Base-by-base conservation (phyloP, 2,797 vertebrate genomes). In the Enteromius fasciolatus region DNA sequence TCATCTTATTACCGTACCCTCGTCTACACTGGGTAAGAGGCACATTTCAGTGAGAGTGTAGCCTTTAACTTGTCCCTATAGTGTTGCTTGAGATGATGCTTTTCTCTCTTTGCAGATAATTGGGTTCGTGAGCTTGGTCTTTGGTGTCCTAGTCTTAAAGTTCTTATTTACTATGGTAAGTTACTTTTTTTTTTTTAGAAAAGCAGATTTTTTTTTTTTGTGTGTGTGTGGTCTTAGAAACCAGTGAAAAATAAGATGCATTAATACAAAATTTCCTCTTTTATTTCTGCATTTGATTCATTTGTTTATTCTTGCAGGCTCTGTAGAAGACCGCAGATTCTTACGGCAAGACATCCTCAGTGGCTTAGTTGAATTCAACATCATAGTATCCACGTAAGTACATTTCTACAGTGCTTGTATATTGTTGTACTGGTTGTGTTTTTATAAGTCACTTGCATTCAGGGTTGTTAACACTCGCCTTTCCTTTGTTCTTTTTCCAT, bases 381-480 rank as follows among this genome's bases (percentile, higher is more conserved):
- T 99, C 82, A 97, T 99, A 28, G 91, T 99, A 67, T 97, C 97
- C 52, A 99, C 98, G 98, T 99, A 92, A 98, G 98, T 94, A 80
- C 18, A 18, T 36, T 61, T 5, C 23, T 5, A 31, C 5, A 25
- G 6, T 39, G 2, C 5, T 31, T 50, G 2, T n/a, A 1, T 20
- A 18, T 54, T 81, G 25, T 46, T 48, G 10, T 5, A 14, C 59
- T 33, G 10, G 25, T 15, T 59, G 36, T 46, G 68, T n/a, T 10
- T 39, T 44, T 33, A 33, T 33, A 74, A 67, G 11, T 44, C 25
- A 41, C 4, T 39, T 81, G 1, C 18, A 20, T 70, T 69, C 36
- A 10, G 4, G 54, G 46, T 1, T 17, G 36, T 10, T 57, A 44
- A 76, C 25, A n/a, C 18, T 33, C 68, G 10, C 4, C 44, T 81